Base-by-base conservation (phyloP, 2,888 invertebrate species). In the Leptarthrus brevirostris region DNA sequence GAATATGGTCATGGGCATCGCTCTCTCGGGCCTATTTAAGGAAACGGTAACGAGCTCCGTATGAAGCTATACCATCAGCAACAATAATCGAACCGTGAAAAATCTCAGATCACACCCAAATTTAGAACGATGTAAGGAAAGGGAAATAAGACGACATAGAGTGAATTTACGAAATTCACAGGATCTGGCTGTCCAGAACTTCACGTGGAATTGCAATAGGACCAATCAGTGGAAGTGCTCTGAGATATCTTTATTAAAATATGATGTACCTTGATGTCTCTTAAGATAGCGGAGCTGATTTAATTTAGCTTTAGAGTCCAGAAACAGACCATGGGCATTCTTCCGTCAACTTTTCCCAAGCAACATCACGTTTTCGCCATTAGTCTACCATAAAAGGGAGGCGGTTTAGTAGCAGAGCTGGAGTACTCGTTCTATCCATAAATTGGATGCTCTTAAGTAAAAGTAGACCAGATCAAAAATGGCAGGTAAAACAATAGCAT, bases 331-430 rank as follows among this genome's bases (percentile, higher is more conserved):
- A 30, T 30, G 8, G 8, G 44, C 2, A 44, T 12, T 44, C 44
- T 44, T 44, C 12, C 44, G 44, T n/a, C n/a, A 44, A 44, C 12
- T 44, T 54, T 72, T 72, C 72, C 72, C 72, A 72, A 56, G 56
- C 20, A 72, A n/a, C 22, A 36, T 72, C 72, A 72, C 72, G 72
- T 56, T 72, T 72, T 72, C 26, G 10, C 56, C 56, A 72, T 72
- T 52, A 44, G 72, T 2, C 20, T 10, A 8, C 72, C 72, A 56
- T 72, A 72, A 40, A 72, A 40, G 72, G 72, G 61, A 18, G 36
- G n/a, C 18, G 22, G 61, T 22, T 36, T 12, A 20, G 61, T n/a
- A 40, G 44, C 6, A 44, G 44, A 44, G 44, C 16, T 44, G 40
- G 40, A 30, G 36, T 40, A 18, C n/a, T 18, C 36, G 36, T 36